Evolutionary conservation across 2,888 invertebrate genomes (phyloP), one percentile per base, ranked within the genome.

Genomic region (Catocala nupta): DNA sequence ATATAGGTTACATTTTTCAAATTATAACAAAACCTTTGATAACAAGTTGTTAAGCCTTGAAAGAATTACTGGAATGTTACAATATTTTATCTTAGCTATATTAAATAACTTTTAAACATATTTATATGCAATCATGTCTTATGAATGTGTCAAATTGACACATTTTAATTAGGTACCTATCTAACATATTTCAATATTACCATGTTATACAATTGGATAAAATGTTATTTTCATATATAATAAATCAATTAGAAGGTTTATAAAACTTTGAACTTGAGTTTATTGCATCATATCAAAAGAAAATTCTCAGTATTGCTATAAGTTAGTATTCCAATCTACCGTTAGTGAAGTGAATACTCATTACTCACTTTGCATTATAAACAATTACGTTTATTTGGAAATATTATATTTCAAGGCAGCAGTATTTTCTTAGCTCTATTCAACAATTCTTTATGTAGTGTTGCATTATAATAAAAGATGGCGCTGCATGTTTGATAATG

Each of bases 401-500:
- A 68, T 62, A 81, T 77, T 72, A 57, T 57, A 63, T 71, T 75
- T 75, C 80, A 81, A 81, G 79, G 79, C 70, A 78, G 59, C 56
- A 67, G 67, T 73, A 73, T 36, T 75, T 75, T 63, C 59, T 62
- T 65, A 65, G 51, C 6, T 43, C 5, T 63, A 70, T 66, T 74
- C 73, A 76, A 71, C 63, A 73, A 59, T 67, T 54, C 53, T 69
- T 65, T 51, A 59, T 9, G 43, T 75, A 81, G 81, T 85, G 58
- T 70, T 65, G 59, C 66, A 75, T 66, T 68, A 58, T 59, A 60
- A 63, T 65, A 78, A 76, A 78, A 88, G 87, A 87, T 88, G 88
- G 88, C 87, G 87, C 81, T 88, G 65, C 60, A 55, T 71, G 86
- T 81, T 67, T 69, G 63, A 54, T 60, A 65, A 66, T 73, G 70